Conservation (phyloP, 64 coral and sea anemone genomes). For the Pocillopora verrucosa region DNA sequence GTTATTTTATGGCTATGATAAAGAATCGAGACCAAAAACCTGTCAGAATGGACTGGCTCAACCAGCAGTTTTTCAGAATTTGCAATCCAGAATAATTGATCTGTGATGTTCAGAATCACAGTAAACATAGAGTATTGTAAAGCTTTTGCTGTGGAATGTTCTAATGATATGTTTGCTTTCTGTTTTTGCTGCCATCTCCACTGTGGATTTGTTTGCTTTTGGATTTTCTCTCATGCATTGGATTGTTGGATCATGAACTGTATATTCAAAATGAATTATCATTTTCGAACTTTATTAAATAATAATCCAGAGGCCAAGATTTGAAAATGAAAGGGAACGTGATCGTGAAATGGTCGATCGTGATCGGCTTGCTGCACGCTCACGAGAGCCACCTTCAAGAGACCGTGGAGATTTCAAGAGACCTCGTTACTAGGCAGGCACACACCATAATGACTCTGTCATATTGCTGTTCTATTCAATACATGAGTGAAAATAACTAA, state of each 20-base stretch:
- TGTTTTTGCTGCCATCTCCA: slow-evolving; percentile 32
- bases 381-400: slow-evolving; percentile 70
- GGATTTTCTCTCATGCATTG: slow-evolving; percentile 44
- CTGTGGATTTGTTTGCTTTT: slow-evolving; percentile 7
- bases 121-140: background rate
- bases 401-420: slow-evolving; percentile 76
- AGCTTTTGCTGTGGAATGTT: background rate
- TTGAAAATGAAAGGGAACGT: slow-evolving; percentile 73
- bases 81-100: too few species aligned
- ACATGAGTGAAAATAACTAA: background rate
- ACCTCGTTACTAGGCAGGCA: slow-evolving; percentile 17
- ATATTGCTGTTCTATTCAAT: background rate
- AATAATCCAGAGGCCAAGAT: slow-evolving; percentile 77
- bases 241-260: slow-evolving; percentile 45
- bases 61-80: too few species aligned
- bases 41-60: too few species aligned
- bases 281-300: slow-evolving; percentile 16
- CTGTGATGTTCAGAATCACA: background rate
- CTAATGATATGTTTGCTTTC: slow-evolving; percentile 48
- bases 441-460: background rate
- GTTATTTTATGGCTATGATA: too few species aligned
- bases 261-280: background rate
- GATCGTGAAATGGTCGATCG: slow-evolving; percentile 82
- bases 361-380: slow-evolving; percentile 85
- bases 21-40: too few species aligned